Evolutionary conservation across 2,797 vertebrate species (phyloP), one percentile per base, ranked within the genome.

Genomic region (Zenarchopterus dispar): DNA sequence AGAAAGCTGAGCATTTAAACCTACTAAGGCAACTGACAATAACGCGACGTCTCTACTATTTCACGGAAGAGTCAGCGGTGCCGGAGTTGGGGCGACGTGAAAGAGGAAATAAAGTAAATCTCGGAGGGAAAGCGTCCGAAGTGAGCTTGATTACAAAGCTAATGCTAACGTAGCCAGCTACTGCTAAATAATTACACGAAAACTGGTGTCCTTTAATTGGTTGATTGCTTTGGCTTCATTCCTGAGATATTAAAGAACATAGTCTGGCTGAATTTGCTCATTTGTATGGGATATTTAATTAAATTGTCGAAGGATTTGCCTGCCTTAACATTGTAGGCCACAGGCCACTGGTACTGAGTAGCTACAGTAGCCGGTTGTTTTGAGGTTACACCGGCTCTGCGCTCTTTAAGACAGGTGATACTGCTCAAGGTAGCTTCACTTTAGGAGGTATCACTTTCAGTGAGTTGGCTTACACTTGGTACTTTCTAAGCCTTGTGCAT

Each of bases 131-230:
- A 82, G 85, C 81, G 77, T 59, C 83, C 75, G 76, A 85, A 89
- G 86, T 76, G 80, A 87, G 84, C 84, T 60, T 48, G 62, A 68
- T 79, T 84, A 88, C 81, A 67, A 62, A 83, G 90, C 89, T 90
- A 88, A 89, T 82, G 86, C 84, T 90, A 89, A 88, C 39, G 36
- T 62, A 81, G 77, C 76, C 54, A 75, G 75, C 76, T 33, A 58
- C 17, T 69, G 84, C 88, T 88, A 76, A 73, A 84, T 73, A 79
- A 83, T 85, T 52, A 79, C 41, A 77, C 82, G 73, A 55, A 86
- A 84, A 77, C 75, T 83, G 70, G 82, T 74, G 79, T 69, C 13
- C 36, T 69, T 85, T 79, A 61, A 50, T 52, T 22, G 49, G 57
- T 41, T 44, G 56, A 43, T 75, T 67, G 51, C 23, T 83, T 85